Evolutionary conservation across 2,888 invertebrate species (phyloP).

Genomic region (Drosophila robusta): DNA sequence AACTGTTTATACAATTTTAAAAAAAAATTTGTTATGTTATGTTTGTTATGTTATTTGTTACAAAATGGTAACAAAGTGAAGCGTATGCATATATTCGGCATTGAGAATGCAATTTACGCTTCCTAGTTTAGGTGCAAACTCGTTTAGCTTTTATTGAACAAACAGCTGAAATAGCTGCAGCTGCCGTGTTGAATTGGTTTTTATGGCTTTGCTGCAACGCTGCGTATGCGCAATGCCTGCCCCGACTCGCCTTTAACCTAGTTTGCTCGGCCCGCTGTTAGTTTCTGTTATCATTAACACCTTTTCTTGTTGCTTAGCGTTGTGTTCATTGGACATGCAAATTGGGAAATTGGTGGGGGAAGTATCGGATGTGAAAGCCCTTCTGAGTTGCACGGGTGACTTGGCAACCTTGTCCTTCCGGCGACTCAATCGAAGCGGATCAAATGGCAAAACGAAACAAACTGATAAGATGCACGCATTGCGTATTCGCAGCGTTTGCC

Average conservation of each 20-base stretch:
- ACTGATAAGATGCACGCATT: constrained; percentile 42
- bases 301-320: constrained; percentile 19
- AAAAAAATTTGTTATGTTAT: too few species aligned
- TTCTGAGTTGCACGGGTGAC: not conserved
- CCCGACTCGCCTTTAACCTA: constrained; percentile 60
- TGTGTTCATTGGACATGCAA: constrained; percentile 48
- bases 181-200: constrained; percentile 43
- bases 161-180: constrained; percentile 49
- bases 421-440: constrained; percentile 24
- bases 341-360: constrained; percentile 16
- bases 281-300: constrained; percentile 54
- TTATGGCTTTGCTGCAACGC: constrained; percentile 59
- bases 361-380: not conserved
- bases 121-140: constrained; percentile 12
- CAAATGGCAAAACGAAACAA: constrained; percentile 21
- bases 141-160: constrained; percentile 71
- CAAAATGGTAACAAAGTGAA: not conserved
- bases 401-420: constrained; percentile 36
- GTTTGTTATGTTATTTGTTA: too few species aligned
- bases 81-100: constrained; percentile 37
- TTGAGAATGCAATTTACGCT: not conserved
- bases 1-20: too few species aligned
- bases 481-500: constrained; percentile 58
- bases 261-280: constrained; percentile 34
- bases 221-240: constrained; percentile 71